A percentile compares a stretch with the other conserved stretches of the same genome.
phyloP scores from a whole-genome alignment of 1,140 invertebrate species.

The Acromyrmex charruanus region DNA sequence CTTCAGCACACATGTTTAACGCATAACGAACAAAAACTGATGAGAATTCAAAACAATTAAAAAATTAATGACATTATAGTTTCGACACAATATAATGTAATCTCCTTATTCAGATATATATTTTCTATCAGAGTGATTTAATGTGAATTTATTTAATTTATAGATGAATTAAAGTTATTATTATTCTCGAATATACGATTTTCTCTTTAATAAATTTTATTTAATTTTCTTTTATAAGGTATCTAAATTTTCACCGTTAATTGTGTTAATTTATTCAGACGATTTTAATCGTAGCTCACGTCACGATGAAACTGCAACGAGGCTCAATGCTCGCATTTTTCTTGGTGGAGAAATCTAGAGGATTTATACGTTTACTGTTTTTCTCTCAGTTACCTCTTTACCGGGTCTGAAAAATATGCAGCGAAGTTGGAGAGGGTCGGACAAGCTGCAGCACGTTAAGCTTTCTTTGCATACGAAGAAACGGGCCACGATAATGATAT shows the following conservation, averaged over 20 bases:
- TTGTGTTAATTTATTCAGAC: slow-evolving; percentile 46
- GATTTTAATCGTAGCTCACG: slow-evolving; percentile 41
- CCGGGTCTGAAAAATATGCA: slow-evolving; percentile 37
- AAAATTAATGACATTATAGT: neutral
- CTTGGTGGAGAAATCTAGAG: slow-evolving; percentile 36
- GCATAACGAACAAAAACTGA: slow-evolving; percentile 19
- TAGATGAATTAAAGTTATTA: neutral
- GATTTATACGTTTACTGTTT: slow-evolving; percentile 35
- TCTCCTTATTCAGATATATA: neutral
- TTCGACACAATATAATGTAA: neutral
- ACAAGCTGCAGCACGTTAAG: slow-evolving; percentile 21
- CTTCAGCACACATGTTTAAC: slow-evolving; percentile 39
- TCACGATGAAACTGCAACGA: slow-evolving; percentile 16
- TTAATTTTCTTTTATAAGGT: neutral
- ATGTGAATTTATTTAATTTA: neutral
- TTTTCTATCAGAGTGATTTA: neutral
- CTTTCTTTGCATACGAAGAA: slow-evolving; percentile 62
- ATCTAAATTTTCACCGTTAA: slow-evolving; percentile 38
- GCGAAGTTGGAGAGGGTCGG: slow-evolving; percentile 14
- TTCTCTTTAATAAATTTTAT: neutral
- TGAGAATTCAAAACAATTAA: slow-evolving; percentile 25
- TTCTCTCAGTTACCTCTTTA: slow-evolving; percentile 24
- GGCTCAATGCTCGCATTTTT: slow-evolving; percentile 49
- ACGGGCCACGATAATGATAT: slow-evolving; percentile 63
- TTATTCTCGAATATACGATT: neutral